These are phyloP conservation scores for Hymenochirus boettgeri DNA, from an alignment of 2,113 vertebrate genomes.

Conservation along the genomic window DNA sequence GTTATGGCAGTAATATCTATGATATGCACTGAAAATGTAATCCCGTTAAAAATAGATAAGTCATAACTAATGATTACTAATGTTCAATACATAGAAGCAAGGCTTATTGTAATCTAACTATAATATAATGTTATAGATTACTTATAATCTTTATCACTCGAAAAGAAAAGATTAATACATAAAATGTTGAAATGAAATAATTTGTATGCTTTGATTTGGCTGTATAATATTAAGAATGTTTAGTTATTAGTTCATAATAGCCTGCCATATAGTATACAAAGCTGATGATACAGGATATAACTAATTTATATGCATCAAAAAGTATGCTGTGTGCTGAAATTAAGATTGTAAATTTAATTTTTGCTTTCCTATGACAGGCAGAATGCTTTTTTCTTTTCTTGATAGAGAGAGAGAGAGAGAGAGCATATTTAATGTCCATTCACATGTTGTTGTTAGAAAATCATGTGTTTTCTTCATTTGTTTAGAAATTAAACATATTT, in stretches of 20 bases:
- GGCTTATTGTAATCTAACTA: not conserved
- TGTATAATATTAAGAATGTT: conserved; percentile 3
- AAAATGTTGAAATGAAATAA: conserved; percentile 2
- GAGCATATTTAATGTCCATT: not conserved
- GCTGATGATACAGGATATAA: not conserved
- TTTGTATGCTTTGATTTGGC: not conserved
- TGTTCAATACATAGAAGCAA: not conserved
- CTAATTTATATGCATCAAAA: conserved; percentile 10
- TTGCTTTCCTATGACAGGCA: conserved; percentile 1
- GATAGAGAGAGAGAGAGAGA: too few relatives aligned
- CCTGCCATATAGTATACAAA: not conserved
- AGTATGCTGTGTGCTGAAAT: not conserved
- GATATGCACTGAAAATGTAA: conserved; percentile 4
- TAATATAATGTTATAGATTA: not conserved
- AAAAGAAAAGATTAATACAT: not conserved
- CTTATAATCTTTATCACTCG: not conserved
- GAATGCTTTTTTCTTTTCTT: not conserved
- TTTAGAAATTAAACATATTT: too few relatives aligned
- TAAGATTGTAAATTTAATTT: conserved; percentile 5
- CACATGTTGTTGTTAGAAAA: not conserved
- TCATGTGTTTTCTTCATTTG: not conserved
- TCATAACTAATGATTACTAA: conserved; percentile 6
- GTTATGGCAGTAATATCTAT: conserved; percentile 9
- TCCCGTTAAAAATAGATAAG: conserved; percentile 3
- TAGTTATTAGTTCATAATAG: not conserved